Conservation (phyloP, 2,888 invertebrate species). For the Platycheirus albimanus region DNA sequence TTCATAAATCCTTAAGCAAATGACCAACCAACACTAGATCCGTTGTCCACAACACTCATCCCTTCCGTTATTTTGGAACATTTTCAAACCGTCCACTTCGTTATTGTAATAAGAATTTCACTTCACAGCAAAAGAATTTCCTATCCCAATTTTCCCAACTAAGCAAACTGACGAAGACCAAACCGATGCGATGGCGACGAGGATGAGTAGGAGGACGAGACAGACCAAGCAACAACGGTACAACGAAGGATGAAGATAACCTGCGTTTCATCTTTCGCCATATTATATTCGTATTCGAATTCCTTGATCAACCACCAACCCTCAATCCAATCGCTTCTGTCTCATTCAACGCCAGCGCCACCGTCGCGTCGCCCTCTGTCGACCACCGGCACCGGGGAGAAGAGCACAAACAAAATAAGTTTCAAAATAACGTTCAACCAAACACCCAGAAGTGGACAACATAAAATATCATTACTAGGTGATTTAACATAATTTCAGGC, state of each 20-base stretch:
- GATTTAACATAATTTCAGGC: conserved; percentile 68
- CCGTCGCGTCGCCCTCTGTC: too few species aligned
- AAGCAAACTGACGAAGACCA: conserved; percentile 17
- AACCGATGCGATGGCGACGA: background rate
- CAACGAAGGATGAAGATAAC: conserved; percentile 1
- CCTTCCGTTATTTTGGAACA: conserved; percentile 18
- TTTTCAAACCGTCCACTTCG: conserved; percentile 74
- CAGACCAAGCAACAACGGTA: too few species aligned
- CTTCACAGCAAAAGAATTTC: conserved; percentile 61
- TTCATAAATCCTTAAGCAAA: conserved; percentile 82
- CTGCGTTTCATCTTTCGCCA: conserved; percentile 33
- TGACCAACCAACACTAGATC: conserved; percentile 73
- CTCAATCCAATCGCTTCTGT: conserved; percentile 16
- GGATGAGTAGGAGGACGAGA: too few species aligned
- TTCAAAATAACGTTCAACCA: conserved; percentile 33
- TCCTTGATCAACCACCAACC: conserved; percentile 23
- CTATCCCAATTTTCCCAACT: conserved; percentile 22
- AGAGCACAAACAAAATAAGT: conserved; percentile 29
- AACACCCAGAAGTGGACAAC: conserved; percentile 25
- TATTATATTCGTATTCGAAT: background rate
- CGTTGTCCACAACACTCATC: conserved; percentile 48
- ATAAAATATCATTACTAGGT: conserved; percentile 47
- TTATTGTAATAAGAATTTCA: conserved; percentile 77
- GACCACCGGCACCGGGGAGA: background rate
- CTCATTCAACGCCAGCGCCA: background rate